A percentile compares a stretch with the other conserved stretches of the same genome.
Conservation (phyloP, 2,797 vertebrate genomes). For the Squalus acanthias region DNA sequence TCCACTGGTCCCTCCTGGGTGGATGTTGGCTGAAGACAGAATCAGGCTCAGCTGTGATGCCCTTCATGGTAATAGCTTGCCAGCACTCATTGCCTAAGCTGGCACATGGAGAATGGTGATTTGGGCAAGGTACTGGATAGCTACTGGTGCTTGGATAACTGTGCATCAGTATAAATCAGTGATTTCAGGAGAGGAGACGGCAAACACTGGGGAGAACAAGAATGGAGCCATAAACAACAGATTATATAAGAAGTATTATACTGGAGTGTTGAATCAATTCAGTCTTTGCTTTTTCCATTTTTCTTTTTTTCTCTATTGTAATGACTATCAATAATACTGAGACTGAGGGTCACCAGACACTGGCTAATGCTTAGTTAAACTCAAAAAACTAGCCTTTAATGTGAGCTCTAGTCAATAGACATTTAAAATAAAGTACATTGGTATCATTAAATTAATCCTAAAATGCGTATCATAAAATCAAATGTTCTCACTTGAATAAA, state of each 20-base stretch:
- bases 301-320: neutral
- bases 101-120: neutral
- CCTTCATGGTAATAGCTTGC: neutral
- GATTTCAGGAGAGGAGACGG: neutral
- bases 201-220: neutral
- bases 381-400: neutral
- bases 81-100: neutral
- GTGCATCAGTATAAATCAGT: neutral
- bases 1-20: neutral
- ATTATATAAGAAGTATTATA: neutral
- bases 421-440: neutral
- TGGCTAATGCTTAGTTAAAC: neutral
- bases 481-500: neutral
- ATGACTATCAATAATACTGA: neutral
- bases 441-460: neutral
- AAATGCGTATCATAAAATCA: neutral
- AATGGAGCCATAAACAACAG: neutral
- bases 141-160: neutral
- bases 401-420: neutral
- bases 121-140: neutral
- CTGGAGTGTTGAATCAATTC: neutral
- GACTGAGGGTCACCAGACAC: neutral
- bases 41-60: neutral
- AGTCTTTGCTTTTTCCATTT: neutral
- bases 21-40: neutral